phyloP scores from a whole-genome alignment of 2,113 vertebrate species.

The Thomomys bottae region DNA sequence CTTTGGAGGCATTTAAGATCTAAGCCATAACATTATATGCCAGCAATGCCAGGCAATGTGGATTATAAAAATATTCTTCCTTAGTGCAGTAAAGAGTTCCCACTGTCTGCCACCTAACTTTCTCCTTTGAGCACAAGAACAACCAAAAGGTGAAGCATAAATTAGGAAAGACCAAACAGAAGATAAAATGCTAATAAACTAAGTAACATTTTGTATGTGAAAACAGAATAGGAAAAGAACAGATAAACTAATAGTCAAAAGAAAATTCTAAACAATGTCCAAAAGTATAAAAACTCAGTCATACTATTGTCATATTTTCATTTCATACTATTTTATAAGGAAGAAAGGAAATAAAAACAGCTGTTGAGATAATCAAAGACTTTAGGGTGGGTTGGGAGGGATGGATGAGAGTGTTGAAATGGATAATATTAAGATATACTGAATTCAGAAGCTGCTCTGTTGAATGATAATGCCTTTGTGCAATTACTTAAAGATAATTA shows the following conservation, averaged over 20 bases:
- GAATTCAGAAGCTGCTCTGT: no score
- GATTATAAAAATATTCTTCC: neutral
- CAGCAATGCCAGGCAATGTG: neutral
- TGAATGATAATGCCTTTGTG: no score
- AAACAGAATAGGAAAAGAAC: neutral
- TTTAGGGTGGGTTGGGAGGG: neutral
- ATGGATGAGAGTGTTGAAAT: no score
- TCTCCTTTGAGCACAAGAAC: neutral
- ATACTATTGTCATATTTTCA: no score
- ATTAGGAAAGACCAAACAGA: neutral
- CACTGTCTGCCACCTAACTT: neutral
- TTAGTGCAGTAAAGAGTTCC: neutral
- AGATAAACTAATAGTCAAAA: slow-evolving; percentile 2
- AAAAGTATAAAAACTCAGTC: neutral
- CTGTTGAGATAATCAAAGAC: neutral
- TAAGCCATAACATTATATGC: neutral
- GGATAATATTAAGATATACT: no score
- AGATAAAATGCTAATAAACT: slow-evolving; percentile 35
- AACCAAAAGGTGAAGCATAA: neutral
- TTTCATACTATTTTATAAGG: no score
- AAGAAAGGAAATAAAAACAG: neutral
- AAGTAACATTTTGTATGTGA: slow-evolving; percentile 4
- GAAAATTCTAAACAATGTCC: slow-evolving; percentile 4
- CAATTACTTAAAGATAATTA: no score
- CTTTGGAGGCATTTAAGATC: neutral